phyloP scores from a whole-genome alignment of 2,888 invertebrate species.

The Stegophylla sp. region DNA sequence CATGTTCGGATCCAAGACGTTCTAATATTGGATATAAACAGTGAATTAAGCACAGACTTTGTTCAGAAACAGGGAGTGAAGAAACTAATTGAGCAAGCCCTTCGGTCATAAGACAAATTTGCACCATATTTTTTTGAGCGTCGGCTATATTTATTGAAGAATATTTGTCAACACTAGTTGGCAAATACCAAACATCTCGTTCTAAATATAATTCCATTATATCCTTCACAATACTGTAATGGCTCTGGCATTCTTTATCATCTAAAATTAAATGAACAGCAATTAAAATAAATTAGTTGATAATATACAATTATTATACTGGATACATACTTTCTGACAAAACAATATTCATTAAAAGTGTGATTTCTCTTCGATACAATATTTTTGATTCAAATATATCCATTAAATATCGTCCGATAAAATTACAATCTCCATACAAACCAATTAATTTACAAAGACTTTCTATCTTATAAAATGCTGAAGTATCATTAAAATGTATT shows the following conservation, averaged over 20 bases:
- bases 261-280: constrained; percentile 26
- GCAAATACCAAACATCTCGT: constrained; percentile 59
- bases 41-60: constrained; percentile 71
- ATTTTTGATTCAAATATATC: constrained; percentile 69
- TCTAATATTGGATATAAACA: constrained; percentile 75
- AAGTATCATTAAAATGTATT: constrained; percentile 69
- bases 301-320: constrained; percentile 2
- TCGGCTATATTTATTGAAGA: constrained; percentile 61
- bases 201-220: constrained; percentile 48
- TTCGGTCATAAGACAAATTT: constrained; percentile 74
- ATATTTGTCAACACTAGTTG: constrained; percentile 61
- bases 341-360: constrained; percentile 70
- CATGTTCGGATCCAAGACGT: constrained; percentile 66
- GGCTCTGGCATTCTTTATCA: not conserved
- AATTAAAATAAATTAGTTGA: not conserved
- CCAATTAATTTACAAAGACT: constrained; percentile 70
- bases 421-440: constrained; percentile 67
- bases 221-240: constrained; percentile 45
- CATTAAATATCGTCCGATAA: constrained; percentile 72
- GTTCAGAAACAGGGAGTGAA: constrained; percentile 67
- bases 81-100: constrained; percentile 73
- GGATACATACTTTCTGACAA: constrained; percentile 49
- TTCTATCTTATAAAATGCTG: constrained; percentile 67
- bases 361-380: constrained; percentile 71
- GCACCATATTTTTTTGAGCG: constrained; percentile 73